These are phyloP conservation scores for Phycodurus eques DNA, from an alignment of 2,113 vertebrate species.

Conservation along the genomic window DNA sequence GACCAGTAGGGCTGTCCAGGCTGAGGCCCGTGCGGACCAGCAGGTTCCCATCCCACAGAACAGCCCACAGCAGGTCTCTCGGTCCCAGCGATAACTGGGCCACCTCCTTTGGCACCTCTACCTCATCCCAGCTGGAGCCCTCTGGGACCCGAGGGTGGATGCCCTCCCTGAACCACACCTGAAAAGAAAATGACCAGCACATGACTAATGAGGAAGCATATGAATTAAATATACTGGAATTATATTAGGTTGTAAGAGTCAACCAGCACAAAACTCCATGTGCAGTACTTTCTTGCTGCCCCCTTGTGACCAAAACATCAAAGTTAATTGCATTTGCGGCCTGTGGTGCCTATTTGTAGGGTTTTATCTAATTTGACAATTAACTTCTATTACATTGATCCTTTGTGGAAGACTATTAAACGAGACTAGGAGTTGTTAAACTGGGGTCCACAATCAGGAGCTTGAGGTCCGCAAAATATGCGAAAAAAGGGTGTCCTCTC, in stretches of 20 bases:
- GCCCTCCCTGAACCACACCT: conserved; percentile 94
- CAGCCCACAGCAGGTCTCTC: conserved; percentile 88
- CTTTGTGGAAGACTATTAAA: too few relatives aligned
- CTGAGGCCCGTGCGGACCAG: conserved; percentile 87
- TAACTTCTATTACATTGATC: neutral
- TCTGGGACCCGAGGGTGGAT: conserved; percentile 89
- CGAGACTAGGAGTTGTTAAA: too few relatives aligned
- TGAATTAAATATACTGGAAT: too few relatives aligned
- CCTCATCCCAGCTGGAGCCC: conserved; percentile 83
- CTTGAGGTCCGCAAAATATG: too few relatives aligned
- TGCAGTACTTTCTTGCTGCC: conserved; percentile 36
- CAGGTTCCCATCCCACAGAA: conserved; percentile 94
- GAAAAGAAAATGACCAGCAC: conserved; percentile 1
- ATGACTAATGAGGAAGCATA: neutral
- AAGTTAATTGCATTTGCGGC: conserved; percentile 1
- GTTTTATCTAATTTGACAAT: neutral
- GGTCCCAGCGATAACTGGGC: conserved; percentile 91
- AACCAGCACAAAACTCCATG: too few relatives aligned
- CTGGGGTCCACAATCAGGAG: too few relatives aligned
- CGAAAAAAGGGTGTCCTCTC: too few relatives aligned
- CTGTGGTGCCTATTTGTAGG: neutral
- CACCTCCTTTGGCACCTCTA: conserved; percentile 84
- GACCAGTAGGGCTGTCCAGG: conserved; percentile 87
- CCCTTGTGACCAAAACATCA: conserved; percentile 47
- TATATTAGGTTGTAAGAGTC: too few relatives aligned